Conservation (phyloP, 1,140 invertebrate species). For the Battus philenor region DNA sequence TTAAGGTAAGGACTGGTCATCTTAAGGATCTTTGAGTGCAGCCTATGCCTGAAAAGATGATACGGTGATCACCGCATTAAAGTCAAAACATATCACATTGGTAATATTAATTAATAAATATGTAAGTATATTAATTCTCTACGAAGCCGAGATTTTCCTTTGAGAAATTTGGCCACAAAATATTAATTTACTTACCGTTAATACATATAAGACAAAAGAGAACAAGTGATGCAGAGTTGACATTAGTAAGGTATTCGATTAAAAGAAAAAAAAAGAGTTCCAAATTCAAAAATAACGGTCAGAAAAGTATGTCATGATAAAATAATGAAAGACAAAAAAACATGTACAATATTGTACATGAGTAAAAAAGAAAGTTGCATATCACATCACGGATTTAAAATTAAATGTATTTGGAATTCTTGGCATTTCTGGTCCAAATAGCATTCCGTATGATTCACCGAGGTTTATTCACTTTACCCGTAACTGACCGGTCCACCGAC, state of each 20-base stretch:
- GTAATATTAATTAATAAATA: too few relatives aligned
- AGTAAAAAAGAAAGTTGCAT: constrained; percentile 1
- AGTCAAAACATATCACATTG: too few relatives aligned
- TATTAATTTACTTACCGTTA: too few relatives aligned
- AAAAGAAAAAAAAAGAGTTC: not conserved
- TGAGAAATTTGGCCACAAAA: too few relatives aligned
- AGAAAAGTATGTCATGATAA: not conserved
- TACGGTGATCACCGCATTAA: too few relatives aligned
- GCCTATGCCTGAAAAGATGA: too few relatives aligned
- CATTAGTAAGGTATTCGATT: not conserved
- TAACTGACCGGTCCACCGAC: constrained; percentile 2
- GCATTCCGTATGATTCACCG: constrained; percentile 4
- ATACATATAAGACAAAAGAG: too few relatives aligned
- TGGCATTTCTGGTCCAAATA: constrained; percentile 2
- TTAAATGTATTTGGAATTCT: not conserved
- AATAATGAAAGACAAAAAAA: not conserved
- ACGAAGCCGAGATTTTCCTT: too few relatives aligned
- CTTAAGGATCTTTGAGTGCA: too few relatives aligned
- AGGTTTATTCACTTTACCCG: not conserved
- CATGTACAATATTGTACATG: not conserved
- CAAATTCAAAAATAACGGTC: too few relatives aligned
- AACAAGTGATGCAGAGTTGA: constrained; percentile 6
- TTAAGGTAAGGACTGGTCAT: too few relatives aligned
- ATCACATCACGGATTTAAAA: not conserved
- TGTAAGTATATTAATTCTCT: too few relatives aligned